phyloP scores from a whole-genome alignment of 2,888 invertebrate species.

The Oxystoma pomonae region DNA sequence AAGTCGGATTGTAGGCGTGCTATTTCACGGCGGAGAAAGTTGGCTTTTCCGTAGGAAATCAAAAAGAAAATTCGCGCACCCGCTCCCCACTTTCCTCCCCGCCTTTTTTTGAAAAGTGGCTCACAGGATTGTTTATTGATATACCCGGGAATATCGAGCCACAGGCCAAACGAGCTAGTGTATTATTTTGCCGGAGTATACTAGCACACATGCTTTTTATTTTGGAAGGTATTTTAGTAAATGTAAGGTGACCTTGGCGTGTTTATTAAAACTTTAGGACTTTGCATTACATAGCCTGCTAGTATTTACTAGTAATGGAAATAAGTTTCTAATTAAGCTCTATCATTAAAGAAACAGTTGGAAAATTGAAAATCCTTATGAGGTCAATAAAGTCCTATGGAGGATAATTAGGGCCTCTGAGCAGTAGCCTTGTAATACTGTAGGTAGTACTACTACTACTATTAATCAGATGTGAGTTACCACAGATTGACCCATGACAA shows the following conservation, averaged over 20 bases:
- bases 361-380: no score
- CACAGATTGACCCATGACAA: no score
- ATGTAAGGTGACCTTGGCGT: constrained; percentile 31
- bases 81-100: constrained; percentile 39
- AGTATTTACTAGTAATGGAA: no score
- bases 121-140: constrained; percentile 35
- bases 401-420: no score
- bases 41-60: constrained; percentile 21
- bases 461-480: no score
- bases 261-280: no score
- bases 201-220: neutral
- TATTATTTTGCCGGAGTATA: constrained; percentile 29
- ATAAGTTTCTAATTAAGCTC: no score
- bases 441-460: no score
- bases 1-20: constrained; percentile 45
- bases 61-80: constrained; percentile 28
- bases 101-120: constrained; percentile 32
- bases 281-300: neutral
- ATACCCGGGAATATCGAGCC: constrained; percentile 22
- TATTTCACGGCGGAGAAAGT: constrained; percentile 32
- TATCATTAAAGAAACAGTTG: no score
- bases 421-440: no score
- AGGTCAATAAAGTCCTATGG: constrained; percentile 1
- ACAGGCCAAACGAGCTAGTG: constrained; percentile 19
- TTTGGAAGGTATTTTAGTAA: no score